Percentiles rank a stretch among this genome's conserved stretches.
phyloP scores from a whole-genome alignment of 2,113 vertebrate genomes.

The Ptilorrhoa leucosticta region DNA sequence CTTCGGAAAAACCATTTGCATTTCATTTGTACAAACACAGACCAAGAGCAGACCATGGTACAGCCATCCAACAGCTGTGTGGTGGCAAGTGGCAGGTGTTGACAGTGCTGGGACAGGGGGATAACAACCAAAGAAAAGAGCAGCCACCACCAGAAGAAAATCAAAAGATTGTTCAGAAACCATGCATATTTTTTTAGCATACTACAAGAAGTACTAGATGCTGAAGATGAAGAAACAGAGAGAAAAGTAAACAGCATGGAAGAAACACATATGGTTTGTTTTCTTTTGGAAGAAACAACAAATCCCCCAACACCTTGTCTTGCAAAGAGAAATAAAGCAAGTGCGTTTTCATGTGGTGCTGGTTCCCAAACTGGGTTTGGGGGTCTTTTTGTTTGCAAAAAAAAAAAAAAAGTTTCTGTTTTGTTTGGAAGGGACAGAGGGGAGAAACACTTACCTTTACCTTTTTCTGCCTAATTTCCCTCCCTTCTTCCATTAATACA shows the following conservation, averaged over 20 bases:
- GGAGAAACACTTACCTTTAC: slow-evolving; percentile 26
- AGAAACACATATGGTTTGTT: background rate
- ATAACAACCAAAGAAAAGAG: background rate
- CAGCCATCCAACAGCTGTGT: background rate
- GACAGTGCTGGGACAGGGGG: background rate
- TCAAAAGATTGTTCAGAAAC: background rate
- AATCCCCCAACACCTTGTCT: background rate
- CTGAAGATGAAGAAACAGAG: background rate
- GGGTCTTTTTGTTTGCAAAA: background rate
- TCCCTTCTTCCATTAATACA: background rate
- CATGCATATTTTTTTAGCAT: background rate
- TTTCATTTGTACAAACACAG: background rate
- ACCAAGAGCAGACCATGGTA: background rate
- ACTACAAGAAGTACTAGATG: background rate
- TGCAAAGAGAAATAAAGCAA: background rate
- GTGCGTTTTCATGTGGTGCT: background rate
- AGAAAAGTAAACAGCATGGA: background rate
- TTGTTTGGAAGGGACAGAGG: background rate
- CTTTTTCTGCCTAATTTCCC: background rate
- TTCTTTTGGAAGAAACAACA: background rate
- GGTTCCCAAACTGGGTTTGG: background rate
- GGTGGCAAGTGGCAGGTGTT: background rate
- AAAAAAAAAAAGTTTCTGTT: background rate
- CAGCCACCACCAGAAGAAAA: slow-evolving; percentile 6
- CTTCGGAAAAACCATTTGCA: background rate